phyloP scores from a whole-genome alignment of 2,888 invertebrate species.

The Caenorhabditis becei region DNA sequence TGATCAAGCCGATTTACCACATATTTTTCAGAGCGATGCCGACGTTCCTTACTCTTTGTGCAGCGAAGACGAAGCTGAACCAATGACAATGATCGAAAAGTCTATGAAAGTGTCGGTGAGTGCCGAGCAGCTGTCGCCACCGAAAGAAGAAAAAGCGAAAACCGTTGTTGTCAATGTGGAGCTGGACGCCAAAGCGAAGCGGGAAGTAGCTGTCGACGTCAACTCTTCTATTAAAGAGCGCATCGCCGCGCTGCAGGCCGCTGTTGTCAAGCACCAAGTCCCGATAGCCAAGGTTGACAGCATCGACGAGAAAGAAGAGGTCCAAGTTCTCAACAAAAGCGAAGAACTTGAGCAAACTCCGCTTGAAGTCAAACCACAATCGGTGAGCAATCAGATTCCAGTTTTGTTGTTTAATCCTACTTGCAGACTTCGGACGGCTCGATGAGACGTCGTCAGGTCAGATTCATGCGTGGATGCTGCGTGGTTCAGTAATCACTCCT shows the following conservation, averaged over 20 bases:
- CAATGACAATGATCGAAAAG: slow-evolving; percentile 60
- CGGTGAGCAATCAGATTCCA: slow-evolving; percentile 17
- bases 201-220: slow-evolving; percentile 15
- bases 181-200: slow-evolving; percentile 41
- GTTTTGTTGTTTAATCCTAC: not conserved
- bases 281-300: slow-evolving; percentile 46
- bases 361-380: slow-evolving; percentile 20
- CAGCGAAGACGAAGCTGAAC: slow-evolving; percentile 62
- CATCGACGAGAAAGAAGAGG: slow-evolving; percentile 28
- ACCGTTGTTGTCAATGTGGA: slow-evolving; percentile 59
- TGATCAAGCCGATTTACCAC: not conserved
- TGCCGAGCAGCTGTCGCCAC: slow-evolving; percentile 29
- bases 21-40: slow-evolving; percentile 60
- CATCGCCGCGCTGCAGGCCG: slow-evolving; percentile 43
- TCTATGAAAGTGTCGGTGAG: slow-evolving; percentile 46
- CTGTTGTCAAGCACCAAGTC: not conserved
- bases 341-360: slow-evolving; percentile 25
- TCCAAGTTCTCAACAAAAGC: slow-evolving; percentile 16
- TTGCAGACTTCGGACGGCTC: slow-evolving; percentile 43
- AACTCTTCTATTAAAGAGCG: slow-evolving; percentile 45
- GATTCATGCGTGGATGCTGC: slow-evolving; percentile 61
- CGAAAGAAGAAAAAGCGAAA: slow-evolving; percentile 39
- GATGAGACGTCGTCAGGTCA: slow-evolving; percentile 45
- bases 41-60: slow-evolving; percentile 61
- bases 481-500: slow-evolving; percentile 25